phyloP scores from a whole-genome alignment of 2,113 vertebrate genomes.

The Antidorcas marsupialis region DNA sequence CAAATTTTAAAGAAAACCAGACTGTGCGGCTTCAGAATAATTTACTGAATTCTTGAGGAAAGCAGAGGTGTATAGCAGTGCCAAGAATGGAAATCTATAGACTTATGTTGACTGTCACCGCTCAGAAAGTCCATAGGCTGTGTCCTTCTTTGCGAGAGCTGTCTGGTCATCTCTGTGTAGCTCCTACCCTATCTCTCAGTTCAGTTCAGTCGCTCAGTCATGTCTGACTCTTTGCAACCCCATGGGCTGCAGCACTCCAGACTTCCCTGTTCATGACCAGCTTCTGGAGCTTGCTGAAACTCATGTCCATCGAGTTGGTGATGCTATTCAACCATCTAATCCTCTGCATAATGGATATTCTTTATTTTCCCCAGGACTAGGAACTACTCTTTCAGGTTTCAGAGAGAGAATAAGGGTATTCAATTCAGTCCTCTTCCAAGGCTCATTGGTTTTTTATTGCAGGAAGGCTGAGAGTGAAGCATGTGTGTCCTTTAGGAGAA shows the following conservation, averaged over 20 bases:
- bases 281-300: neutral
- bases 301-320: fast-evolving
- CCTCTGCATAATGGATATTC: neutral
- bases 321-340: neutral
- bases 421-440: neutral
- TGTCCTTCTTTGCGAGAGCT: neutral
- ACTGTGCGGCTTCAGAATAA: neutral
- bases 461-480: neutral
- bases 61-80: neutral
- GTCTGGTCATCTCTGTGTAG: neutral
- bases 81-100: neutral
- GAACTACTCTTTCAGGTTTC: neutral
- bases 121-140: neutral
- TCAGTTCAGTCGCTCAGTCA: neutral
- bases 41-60: neutral
- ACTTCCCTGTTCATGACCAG: neutral
- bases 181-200: neutral
- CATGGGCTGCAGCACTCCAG: neutral
- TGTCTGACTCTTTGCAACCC: neutral
- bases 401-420: neutral
- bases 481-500: neutral
- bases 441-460: neutral
- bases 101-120: neutral
- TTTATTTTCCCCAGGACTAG: neutral
- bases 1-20: neutral